phyloP scores from a whole-genome alignment of 2,888 invertebrate genomes.

The Machimus atricapillus region DNA sequence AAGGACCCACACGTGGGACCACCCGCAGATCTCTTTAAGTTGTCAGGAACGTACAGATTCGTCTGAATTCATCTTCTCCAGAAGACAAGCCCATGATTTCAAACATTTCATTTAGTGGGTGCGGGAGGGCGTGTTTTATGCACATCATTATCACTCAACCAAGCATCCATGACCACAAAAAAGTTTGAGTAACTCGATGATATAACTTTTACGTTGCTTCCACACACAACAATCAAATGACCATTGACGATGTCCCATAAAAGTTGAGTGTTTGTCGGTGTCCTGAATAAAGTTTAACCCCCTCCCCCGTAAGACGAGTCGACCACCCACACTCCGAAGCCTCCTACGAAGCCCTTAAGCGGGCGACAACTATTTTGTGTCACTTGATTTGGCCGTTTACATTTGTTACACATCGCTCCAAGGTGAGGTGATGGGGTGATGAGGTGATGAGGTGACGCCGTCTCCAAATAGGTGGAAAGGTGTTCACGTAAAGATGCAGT shows the following conservation, averaged over 20 bases:
- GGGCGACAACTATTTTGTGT: constrained; percentile 5
- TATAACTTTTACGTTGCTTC: constrained; percentile 28
- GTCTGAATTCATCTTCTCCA: not conserved
- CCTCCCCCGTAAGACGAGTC: not conserved
- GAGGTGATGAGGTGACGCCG: not conserved
- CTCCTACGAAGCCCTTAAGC: not conserved
- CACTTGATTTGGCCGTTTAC: constrained; percentile 29
- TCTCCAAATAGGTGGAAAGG: not conserved
- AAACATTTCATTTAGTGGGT: not conserved
- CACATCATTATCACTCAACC: constrained; percentile 5
- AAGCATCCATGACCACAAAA: constrained; percentile 15
- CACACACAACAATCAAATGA: constrained; percentile 19
- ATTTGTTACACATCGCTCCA: not conserved
- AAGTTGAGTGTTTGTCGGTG: not conserved
- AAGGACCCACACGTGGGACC: not conserved
- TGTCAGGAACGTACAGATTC: not conserved
- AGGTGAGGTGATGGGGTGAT: not conserved
- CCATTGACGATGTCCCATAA: constrained; percentile 16
- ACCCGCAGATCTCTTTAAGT: not conserved
- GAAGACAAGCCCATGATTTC: not conserved
- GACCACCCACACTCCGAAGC: not conserved
- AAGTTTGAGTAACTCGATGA: constrained; percentile 18
- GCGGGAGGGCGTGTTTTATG: not conserved
- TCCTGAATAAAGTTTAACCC: constrained; percentile 6
- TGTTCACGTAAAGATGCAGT: not conserved